Evolutionary conservation across 2,888 invertebrate genomes (phyloP), one percentile per base, ranked within the genome.

Genomic region (Halictus ligatus): DNA sequence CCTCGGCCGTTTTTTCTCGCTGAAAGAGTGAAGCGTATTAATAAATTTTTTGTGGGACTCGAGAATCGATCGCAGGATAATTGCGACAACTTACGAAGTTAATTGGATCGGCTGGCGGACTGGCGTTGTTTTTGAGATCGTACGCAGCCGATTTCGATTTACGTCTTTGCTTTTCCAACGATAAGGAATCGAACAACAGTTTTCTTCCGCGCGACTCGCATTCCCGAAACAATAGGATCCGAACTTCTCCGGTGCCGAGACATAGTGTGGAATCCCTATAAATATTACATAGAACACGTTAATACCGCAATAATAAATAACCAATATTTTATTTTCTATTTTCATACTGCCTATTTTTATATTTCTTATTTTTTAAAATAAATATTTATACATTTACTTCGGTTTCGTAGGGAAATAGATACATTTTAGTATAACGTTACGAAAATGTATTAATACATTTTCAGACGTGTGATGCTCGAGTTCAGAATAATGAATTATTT

Each of bases 201-300:
- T 97, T 97, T 85, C 98, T 96, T 46, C 98, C 98, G 86, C 97
- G 96, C 95, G 97, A 97, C 94, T 98, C 98, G 95, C 98, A 98
- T 96, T 98, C 98, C 94, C 97, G 97, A 95, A 98, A 98, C 89
- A 98, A 96, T 93, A 98, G 96, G 92, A 98, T 96, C 91, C 98
- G 96, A 85, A 98, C 97, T 96, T 98, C 97, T 94, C 97, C 96
- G 89, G 96, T 96, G 92, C 96, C 96, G 95, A 97, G 97, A 92
- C 97, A 96, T 95, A 96, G 96, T 90, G 73, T 75, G 10, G 96
- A 95, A 93, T 96, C 96, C 93, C 96, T 96, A 40, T 18, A 78
- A 80, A 50, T 21, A 74, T 69, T 35, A n/a, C 35, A 35, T 13
- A 48, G n/a, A 2, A n/a, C 29, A n/a, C 18, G 12, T 35, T 12